phyloP scores from a whole-genome alignment of 2,888 invertebrate genomes.

The Nymphalis urticae region DNA sequence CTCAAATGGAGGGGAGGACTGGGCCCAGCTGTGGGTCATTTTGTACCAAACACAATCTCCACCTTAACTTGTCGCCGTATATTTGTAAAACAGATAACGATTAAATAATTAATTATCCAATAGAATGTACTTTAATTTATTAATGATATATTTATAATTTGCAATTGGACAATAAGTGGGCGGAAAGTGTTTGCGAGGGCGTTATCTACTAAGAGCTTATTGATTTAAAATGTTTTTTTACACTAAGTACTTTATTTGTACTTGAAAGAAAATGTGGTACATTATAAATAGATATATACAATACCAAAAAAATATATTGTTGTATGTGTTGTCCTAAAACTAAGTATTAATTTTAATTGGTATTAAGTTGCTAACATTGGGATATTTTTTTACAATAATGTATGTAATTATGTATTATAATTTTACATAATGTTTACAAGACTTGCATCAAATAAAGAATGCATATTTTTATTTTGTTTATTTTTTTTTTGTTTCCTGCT shows the following conservation, averaged over 20 bases:
- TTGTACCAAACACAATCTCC: not conserved
- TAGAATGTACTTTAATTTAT: not conserved
- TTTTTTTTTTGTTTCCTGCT: constrained; percentile 17
- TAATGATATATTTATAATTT: not conserved
- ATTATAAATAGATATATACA: not conserved
- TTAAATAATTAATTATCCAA: not conserved
- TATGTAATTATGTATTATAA: constrained; percentile 7
- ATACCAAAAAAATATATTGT: not conserved
- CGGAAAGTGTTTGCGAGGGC: not conserved
- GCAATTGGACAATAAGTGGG: not conserved
- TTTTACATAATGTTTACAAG: constrained; percentile 14
- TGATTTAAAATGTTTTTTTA: not conserved
- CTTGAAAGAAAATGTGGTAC: not conserved
- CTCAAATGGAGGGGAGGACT: no score
- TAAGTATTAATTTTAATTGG: not conserved
- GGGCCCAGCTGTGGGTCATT: no score
- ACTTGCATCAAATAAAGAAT: constrained; percentile 28
- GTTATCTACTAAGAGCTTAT: not conserved
- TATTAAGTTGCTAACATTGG: not conserved
- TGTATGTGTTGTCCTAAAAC: no score
- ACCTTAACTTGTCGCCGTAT: not conserved
- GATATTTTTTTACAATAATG: not conserved
- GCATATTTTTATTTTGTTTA: constrained; percentile 21
- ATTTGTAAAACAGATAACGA: not conserved
- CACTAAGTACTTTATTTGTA: not conserved